Base-by-base conservation (phyloP, 2,888 invertebrate species). In the Aphidius colemani region DNA sequence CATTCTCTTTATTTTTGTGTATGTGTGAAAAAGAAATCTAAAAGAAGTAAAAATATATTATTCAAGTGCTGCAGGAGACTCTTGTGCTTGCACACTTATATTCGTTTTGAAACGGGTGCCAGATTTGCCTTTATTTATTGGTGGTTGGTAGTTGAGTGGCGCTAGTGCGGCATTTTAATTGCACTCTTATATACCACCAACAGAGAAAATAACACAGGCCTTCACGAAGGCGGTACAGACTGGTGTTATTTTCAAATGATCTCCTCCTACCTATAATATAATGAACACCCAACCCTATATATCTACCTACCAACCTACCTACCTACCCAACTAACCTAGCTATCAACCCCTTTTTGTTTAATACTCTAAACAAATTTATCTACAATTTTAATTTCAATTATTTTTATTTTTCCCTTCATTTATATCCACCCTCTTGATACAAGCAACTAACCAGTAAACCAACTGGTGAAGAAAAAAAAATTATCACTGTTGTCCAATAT, bases 151-250 rank as follows among this genome's bases (percentile, higher is more conserved):
- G 76, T 74, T 79, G 81, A 81, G 80, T 81, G 81, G 81, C 81
- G 81, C 80, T 81, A 81, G 78, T 77, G 75, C 78, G 81, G 80
- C 79, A 81, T 81, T 81, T 82, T 80, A 81, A 81, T 81, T 81
- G 81, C 78, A 73, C 79, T 75, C 79, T 77, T 79, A 79, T 30
- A 30, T 78, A 78, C 75, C 75, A 75, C 74, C 71, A 72, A 72
- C 70, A 66, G 63, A 64, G 58, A 60, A 55, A 61, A 60, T 40
- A 53, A 40, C 40, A 7, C 9, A n/a, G 44, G 11, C 43, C 41
- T 13, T 7, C 11, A 30, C 64, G 69, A 69, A 68, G 67, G 67
- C 69, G 66, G 64, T 63, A 65, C 53, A 30, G 49, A 66, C 66
- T 70, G 61, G 64, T 67, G 66, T 71, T 69, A 73, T 71, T 72